phyloP scores from a whole-genome alignment of 92 coral and sea anemone species.

The Porites divaricata region DNA sequence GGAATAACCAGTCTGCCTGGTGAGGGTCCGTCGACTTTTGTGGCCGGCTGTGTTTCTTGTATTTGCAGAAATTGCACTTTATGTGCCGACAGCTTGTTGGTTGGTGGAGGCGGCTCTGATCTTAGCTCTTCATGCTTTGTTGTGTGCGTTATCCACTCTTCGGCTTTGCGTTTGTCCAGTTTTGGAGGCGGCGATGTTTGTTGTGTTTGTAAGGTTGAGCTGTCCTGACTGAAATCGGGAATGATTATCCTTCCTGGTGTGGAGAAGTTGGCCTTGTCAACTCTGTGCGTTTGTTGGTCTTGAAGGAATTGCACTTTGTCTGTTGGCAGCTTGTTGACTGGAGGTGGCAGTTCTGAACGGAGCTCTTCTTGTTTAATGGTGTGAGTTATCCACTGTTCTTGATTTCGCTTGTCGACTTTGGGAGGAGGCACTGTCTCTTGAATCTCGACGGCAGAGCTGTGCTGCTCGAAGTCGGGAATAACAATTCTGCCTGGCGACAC shows the following conservation, averaged over 20 bases:
- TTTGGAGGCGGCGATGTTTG: neutral
- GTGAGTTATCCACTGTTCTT: slow-evolving; percentile 2
- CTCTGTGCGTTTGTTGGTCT: neutral
- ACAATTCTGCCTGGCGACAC: neutral
- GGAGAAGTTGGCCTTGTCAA: neutral
- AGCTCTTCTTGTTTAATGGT: neutral
- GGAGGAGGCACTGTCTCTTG: neutral
- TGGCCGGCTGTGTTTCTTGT: neutral
- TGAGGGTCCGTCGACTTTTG: neutral
- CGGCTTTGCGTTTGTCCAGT: neutral
- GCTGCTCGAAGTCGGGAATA: slow-evolving; percentile 1
- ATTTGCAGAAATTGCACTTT: slow-evolving; percentile 6
- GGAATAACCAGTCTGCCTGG: slow-evolving; percentile 8
- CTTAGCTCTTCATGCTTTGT: neutral
- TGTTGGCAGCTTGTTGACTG: neutral
- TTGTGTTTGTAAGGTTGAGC: neutral
- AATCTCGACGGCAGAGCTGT: neutral
- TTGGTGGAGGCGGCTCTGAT: neutral
- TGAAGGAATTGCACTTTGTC: slow-evolving; percentile 7
- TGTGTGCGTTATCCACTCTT: slow-evolving; percentile 1
- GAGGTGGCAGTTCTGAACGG: neutral
- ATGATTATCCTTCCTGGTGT: neutral
- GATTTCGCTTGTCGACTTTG: neutral
- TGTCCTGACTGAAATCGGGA: neutral
- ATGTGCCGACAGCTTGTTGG: neutral